A percentile compares a stretch with the other conserved stretches of the same genome.
Evolutionary conservation across 2,113 vertebrate genomes (phyloP).

Genomic region (Tapirus terrestris): DNA sequence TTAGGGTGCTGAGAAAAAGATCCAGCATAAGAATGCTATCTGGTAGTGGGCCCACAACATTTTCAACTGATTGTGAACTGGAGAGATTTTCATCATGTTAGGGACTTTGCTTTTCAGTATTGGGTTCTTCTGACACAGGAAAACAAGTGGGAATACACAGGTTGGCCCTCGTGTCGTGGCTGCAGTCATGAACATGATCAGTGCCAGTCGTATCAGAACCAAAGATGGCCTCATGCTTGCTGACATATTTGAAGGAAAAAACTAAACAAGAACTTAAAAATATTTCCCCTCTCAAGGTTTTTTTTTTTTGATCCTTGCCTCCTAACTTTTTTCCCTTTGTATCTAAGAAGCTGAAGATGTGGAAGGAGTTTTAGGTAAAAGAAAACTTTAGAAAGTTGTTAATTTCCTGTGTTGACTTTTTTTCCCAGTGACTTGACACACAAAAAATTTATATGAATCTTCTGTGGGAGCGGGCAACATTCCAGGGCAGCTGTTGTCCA

Average conservation of each 20-base stretch:
- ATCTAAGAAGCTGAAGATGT: neutral
- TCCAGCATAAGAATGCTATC: neutral
- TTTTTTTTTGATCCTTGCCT: neutral
- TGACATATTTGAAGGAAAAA: neutral
- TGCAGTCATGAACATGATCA: neutral
- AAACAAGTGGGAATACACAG: neutral
- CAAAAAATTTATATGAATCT: neutral
- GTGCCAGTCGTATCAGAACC: neutral
- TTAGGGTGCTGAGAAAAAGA: conserved; percentile 55
- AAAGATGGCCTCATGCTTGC: neutral
- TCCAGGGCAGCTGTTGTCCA: neutral
- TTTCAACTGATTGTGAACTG: conserved; percentile 56
- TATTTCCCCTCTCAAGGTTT: neutral
- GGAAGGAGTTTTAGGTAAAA: neutral
- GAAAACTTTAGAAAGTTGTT: neutral
- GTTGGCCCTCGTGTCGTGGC: neutral
- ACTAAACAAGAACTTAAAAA: neutral
- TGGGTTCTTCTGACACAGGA: neutral
- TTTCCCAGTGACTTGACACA: neutral
- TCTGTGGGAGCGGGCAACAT: neutral
- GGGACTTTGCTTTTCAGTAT: neutral
- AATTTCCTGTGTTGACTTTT: neutral
- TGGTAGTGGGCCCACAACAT: conserved; percentile 62
- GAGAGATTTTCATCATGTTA: conserved; percentile 64
- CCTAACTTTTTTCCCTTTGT: neutral